Base-by-base conservation (phyloP, 1,140 invertebrate genomes). In the Scaptodrosophila lebanonensis region DNA sequence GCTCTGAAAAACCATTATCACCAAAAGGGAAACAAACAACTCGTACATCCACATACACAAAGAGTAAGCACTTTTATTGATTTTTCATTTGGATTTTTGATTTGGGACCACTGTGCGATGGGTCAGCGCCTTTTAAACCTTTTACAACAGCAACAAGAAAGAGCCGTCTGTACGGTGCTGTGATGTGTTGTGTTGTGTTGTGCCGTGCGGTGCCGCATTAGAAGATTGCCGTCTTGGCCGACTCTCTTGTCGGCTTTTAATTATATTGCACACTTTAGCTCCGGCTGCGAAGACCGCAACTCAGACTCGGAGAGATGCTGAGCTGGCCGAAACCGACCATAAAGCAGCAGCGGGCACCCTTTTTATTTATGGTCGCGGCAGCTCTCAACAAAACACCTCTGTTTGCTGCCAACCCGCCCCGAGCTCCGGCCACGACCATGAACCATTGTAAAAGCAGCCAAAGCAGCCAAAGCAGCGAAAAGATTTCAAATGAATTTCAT, bases 261-360 rank as follows among this genome's bases (percentile, higher is more conserved):
- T 83, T 84, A 84, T 84, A 84, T 84, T 84, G 79, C 79, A 84
- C 79, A 75, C 72, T 84, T 84, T 84, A 79, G 79, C 62, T 56
- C 82, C 75, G 73, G 64, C 67, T 56, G 71, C 65, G 52, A 71
- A 49, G 49, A 30, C 33, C 53, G 30, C 38, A 50, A 38, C 33
- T 22, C 45, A 16, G 17, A 15, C 40, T 38, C 30, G 40, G 50
- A 52, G 39, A 22, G 39, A 56, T 57, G 51, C 58, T 40, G 58
- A 27, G 38, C 25, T 59, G 22, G 13, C 48, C 45, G 29, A 25
- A 44, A 16, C 48, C 54, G 70, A 64, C 65, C 73, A 77, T 77
- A 77, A 77, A 77, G 3, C 22, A 4, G 32, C 75, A 75, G 63
- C 76, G 75, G 75, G 75, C 69, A 79, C 75, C 75, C 75, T 82